phyloP scores from a whole-genome alignment of 1,140 invertebrate genomes.

The Caerostris extrusa region DNA sequence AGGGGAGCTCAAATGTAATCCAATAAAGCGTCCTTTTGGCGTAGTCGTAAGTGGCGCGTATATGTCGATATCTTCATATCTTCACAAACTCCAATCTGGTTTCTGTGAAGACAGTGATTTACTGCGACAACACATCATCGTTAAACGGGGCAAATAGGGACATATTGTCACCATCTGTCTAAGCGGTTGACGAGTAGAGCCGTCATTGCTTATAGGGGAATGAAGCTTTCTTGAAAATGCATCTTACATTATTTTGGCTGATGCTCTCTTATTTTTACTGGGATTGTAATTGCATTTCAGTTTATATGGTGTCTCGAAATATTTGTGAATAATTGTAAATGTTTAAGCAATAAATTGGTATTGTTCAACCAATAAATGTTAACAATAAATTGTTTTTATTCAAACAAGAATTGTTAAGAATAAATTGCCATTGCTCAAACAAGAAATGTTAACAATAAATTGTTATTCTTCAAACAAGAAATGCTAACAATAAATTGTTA shows the following conservation, averaged over 20 bases:
- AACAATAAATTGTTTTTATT: too few species aligned
- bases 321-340: too few species aligned
- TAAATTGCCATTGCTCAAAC: too few species aligned
- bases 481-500: too few species aligned
- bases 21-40: slow-evolving; percentile 19
- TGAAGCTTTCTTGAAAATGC: background rate
- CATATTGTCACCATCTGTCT: slow-evolving; percentile 40
- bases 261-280: background rate
- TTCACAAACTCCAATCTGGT: slow-evolving; percentile 22
- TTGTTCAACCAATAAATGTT: background rate
- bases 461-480: too few species aligned
- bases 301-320: too few species aligned
- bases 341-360: background rate
- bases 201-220: background rate
- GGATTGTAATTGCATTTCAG: too few species aligned
- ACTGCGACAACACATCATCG: slow-evolving; percentile 42
- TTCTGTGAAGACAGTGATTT: slow-evolving; percentile 26
- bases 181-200: background rate
- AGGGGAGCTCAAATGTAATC: slow-evolving; percentile 23
- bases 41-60: slow-evolving; percentile 21
- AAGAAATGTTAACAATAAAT: too few species aligned
- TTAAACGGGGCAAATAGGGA: background rate
- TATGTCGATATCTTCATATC: slow-evolving; percentile 39
- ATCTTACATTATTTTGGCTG: background rate
- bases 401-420: too few species aligned